Percentiles rank a stretch among this genome's conserved stretches.
Evolutionary conservation across 1,140 invertebrate genomes (phyloP).

Genomic region (Eufriesea mexicana): DNA sequence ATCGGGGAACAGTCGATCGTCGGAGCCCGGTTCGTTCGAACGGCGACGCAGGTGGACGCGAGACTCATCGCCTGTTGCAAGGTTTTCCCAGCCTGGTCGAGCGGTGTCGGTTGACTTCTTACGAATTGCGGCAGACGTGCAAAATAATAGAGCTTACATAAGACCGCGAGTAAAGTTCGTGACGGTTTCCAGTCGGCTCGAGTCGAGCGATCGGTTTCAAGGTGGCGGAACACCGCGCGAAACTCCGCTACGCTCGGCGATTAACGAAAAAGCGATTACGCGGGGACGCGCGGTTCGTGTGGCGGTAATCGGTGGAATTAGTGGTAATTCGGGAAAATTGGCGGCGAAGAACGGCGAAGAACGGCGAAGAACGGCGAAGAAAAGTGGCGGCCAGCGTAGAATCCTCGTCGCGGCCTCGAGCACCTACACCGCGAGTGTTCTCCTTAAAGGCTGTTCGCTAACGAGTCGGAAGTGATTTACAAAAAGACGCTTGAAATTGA

Average conservation of each 20-base stretch:
- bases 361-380: neutral
- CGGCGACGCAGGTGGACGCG: neutral
- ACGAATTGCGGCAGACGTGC: conserved; percentile 66
- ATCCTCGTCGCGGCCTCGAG: neutral
- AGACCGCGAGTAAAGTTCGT: conserved; percentile 54
- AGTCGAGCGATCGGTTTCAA: conserved; percentile 54
- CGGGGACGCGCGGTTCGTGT: too few species aligned
- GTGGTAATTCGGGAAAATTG: neutral
- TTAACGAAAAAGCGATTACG: conserved; percentile 25
- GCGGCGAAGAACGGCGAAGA: neutral
- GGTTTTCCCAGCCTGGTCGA: neutral
- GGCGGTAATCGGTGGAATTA: neutral
- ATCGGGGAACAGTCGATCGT: neutral
- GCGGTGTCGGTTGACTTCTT: conserved; percentile 48
- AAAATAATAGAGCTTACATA: conserved; percentile 76
- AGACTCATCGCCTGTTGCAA: conserved; percentile 2
- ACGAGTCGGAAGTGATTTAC: conserved; percentile 15
- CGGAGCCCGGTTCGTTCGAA: neutral
- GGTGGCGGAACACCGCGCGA: neutral
- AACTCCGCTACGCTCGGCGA: conserved; percentile 42
- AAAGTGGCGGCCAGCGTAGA: too few species aligned
- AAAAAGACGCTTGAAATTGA: neutral
- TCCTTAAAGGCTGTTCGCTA: neutral
- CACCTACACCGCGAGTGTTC: neutral
- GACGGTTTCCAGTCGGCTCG: conserved; percentile 50